Evolutionary conservation across 2,797 vertebrate genomes (phyloP).

Genomic region (Enteromius radiatus): DNA sequence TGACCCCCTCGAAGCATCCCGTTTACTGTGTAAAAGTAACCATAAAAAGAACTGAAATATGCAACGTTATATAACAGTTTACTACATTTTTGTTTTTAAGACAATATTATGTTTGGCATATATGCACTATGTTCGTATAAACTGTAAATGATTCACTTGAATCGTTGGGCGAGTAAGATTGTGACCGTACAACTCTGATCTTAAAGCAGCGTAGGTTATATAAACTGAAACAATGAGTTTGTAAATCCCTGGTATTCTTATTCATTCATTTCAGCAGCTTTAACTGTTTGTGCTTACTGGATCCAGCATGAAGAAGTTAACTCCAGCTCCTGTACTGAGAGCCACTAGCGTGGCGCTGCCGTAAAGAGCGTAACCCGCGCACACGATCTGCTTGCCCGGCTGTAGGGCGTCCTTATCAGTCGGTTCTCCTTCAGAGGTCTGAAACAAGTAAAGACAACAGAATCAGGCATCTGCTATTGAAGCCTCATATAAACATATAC

Average conservation of each 20-base stretch:
- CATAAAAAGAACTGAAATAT: conserved; percentile 26
- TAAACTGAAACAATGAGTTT: not conserved
- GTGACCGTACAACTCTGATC: not conserved
- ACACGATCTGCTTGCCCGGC: conserved; percentile 86
- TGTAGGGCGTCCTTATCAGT: conserved; percentile 89
- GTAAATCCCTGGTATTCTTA: not conserved
- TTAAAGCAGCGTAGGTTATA: not conserved
- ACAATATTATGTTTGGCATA: not conserved
- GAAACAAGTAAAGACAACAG: not conserved
- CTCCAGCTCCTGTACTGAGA: conserved; percentile 89
- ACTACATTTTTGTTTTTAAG: not conserved
- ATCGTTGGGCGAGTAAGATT: not conserved
- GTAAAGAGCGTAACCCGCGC: conserved; percentile 93
- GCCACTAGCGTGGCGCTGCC: conserved; percentile 94
- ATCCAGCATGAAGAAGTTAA: conserved; percentile 95
- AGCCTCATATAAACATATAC: not conserved
- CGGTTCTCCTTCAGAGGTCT: conserved; percentile 83
- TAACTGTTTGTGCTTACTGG: conserved; percentile 80
- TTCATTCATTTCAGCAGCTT: not conserved
- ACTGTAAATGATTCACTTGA: conserved; percentile 18
- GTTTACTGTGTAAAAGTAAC: not conserved
- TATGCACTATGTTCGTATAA: not conserved
- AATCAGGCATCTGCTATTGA: not conserved
- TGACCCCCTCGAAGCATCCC: conserved; percentile 15
- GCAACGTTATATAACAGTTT: not conserved